Base-by-base conservation (phyloP, 2,888 invertebrate genomes). In the Anthoptus insignis region DNA sequence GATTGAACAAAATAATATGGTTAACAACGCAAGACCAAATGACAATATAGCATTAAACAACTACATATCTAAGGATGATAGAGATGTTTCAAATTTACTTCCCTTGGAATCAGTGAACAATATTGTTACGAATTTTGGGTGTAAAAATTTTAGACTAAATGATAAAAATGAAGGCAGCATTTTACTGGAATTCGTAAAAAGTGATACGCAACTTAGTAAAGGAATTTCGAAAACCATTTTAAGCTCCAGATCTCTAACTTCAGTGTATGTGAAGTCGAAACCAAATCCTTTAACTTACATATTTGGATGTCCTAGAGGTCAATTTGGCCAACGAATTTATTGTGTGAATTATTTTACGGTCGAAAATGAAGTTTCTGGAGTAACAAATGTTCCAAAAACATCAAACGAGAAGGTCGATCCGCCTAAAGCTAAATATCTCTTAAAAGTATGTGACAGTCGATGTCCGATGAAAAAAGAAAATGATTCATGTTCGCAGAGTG, bases 341-440 rank as follows among this genome's bases (percentile, higher is more conserved):
- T 87, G 77, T 69, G 88, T 91, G 1, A 81, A 81, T 34, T 92
- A 90, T 76, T 87, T 85, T 72, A 88, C 86, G 24, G 84, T 91
- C 32, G 78, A 85, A 72, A 84, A 81, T 42, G 78, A 82, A 50
- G 53, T 56, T 42, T 65, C 72, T 3, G 65, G 64, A 22, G 57
- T 32, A 50, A 59, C 37, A 52, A 61, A 59, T 59, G 73, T 76
- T 1, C 64, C 69, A 3, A 71, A 72, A 58, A 59, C 56, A 16
- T 60, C 67, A 21, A 52, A 19, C 19, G 65, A 34, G 16, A 29
- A 22, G 68, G 3, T 39, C 8, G 53, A 50, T 22, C 2, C 45
- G 16, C 45, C 56, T n/a, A 56, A 56, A 56, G 72, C 8, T 69
- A 75, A 66, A 42, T 53, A 60, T 70, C 76, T 24, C 21, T 59